Base-by-base conservation (phyloP, 2,797 vertebrate genomes). In the Sciurus carolinensis region DNA sequence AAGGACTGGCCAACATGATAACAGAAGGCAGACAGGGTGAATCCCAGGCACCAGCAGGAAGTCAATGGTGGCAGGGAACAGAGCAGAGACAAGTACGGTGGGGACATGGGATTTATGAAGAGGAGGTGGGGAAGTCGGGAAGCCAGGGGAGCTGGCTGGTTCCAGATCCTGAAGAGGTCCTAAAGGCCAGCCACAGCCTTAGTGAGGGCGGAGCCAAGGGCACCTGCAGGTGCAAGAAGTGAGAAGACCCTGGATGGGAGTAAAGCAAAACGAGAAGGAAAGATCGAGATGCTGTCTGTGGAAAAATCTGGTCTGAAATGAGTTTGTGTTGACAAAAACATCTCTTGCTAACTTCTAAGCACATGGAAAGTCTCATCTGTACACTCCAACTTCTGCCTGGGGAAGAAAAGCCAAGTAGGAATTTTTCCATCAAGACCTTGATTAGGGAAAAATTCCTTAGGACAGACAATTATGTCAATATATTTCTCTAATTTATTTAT, bases 401-500 rank as follows among this genome's bases (percentile, higher is more conserved):
- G 36, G 91, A 76, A 30, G 33, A 3, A 67, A 9, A 26, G 69
- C 18, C 57, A 59, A 67, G 24, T 5, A 57, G 44, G n/a, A 62
- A 80, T 80, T 80, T 85, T 80, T 79, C 77, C 36, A 66, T 93
- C 80, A 93, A 86, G 20, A 36, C 67, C 36, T 17, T 85, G 87
- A 90, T 75, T 42, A 90, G 24, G 39, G 50, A 36, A 77, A 93
- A 75, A 33, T 81, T 90, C 67, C 50, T 81, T 57, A 67, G 66
- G 67, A 30, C 81, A 86, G 73, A 90, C 33, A 75, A 69, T 81
- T 30, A 72, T 66, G 87, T 87, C 44, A 54, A 50, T 44, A 72
- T 87, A 30, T 86, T 93, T 93, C 92, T 89, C 87, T 77, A 69
- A 72, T 92, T 92, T 92, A 59, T 86, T 39, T 47, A 47, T 47